Conservation (phyloP, 2,797 vertebrate genomes). For the Propithecus perrieri region DNA sequence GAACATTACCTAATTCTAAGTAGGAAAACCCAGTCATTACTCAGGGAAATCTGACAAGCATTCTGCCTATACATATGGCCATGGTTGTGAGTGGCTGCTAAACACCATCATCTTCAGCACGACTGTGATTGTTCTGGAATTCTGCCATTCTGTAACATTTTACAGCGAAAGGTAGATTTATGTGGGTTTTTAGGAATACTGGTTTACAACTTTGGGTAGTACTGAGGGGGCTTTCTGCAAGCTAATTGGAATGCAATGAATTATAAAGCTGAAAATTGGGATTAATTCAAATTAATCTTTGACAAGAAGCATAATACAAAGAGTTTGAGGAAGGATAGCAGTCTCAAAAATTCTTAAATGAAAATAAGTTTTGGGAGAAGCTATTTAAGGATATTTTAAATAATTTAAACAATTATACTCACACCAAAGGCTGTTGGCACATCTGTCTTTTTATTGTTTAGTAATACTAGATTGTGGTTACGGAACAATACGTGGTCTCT, state of each 20-base stretch:
- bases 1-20: slow-evolving; percentile 50
- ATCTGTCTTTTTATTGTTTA: slow-evolving; percentile 77
- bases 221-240: neutral
- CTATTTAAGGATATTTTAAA: slow-evolving; percentile 74
- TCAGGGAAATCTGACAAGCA: neutral
- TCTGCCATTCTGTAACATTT: neutral
- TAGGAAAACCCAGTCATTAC: slow-evolving; percentile 35
- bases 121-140: neutral
- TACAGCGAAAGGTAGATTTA: neutral
- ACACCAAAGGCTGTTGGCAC: slow-evolving; percentile 69
- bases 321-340: slow-evolving; percentile 32
- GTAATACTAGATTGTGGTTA: slow-evolving; percentile 74
- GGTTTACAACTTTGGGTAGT: neutral
- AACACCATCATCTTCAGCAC: neutral
- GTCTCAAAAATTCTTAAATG: slow-evolving; percentile 57
- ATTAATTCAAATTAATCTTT: slow-evolving; percentile 58
- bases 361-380: slow-evolving; percentile 65
- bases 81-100: neutral
- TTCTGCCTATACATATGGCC: neutral
- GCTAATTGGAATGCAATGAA: slow-evolving; percentile 5
- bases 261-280: slow-evolving; percentile 42
- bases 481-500: slow-evolving; percentile 73
- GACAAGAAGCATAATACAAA: slow-evolving; percentile 2
- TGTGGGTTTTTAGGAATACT: neutral
- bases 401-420: slow-evolving; percentile 76